A percentile compares a stretch with the other conserved stretches of the same genome.
phyloP scores from a whole-genome alignment of 2,797 vertebrate species.

The Nyctalus aviator region DNA sequence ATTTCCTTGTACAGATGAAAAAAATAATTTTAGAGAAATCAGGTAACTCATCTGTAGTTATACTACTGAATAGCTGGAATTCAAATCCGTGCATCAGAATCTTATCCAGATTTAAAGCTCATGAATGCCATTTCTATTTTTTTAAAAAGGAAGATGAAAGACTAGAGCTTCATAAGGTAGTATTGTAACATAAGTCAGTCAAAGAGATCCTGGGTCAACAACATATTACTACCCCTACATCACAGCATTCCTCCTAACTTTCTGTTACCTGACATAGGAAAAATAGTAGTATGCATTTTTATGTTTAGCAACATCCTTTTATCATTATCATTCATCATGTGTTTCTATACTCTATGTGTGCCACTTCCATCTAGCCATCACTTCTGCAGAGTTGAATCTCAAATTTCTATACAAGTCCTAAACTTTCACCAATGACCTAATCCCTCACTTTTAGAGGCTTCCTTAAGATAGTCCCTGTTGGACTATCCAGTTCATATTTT shows the following conservation, averaged over 20 bases:
- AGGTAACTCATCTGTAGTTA: not conserved
- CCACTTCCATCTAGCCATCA: not conserved
- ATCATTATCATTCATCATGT: not conserved
- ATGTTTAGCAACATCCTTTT: not conserved
- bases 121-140: constrained; percentile 14
- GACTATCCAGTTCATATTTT: not conserved
- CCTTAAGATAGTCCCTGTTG: not conserved
- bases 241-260: not conserved
- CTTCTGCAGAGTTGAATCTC: not conserved
- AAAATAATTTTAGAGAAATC: not conserved
- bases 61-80: not conserved
- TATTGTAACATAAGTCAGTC: not conserved
- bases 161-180: not conserved
- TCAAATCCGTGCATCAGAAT: not conserved
- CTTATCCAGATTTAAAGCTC: not conserved
- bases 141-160: not conserved
- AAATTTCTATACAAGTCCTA: not conserved
- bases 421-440: not conserved
- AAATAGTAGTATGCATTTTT: not conserved
- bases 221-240: not conserved
- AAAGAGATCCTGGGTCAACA: not conserved
- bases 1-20: not conserved
- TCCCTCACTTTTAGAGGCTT: not conserved
- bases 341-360: not conserved
- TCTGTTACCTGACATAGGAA: not conserved